Evolutionary conservation across 2,113 vertebrate genomes (phyloP).

Genomic region (Edolisoma coerulescens): DNA sequence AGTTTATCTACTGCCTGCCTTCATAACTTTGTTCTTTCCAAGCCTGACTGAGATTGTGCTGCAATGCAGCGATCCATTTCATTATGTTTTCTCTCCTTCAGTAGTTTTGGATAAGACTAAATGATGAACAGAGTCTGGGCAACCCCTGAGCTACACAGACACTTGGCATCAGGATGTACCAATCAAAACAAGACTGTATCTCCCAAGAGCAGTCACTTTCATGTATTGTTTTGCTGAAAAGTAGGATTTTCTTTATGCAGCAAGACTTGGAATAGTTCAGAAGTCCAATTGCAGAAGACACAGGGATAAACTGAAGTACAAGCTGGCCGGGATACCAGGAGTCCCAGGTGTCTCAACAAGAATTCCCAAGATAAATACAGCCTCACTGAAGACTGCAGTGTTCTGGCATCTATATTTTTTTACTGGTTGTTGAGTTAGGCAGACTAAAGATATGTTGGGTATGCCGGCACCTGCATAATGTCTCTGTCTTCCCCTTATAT

Average conservation of each 20-base stretch:
- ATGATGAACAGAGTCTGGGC: background rate
- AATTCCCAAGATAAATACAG: background rate
- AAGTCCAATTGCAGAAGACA: background rate
- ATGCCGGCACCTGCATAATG: background rate
- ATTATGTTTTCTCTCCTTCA: background rate
- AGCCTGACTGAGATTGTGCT: background rate
- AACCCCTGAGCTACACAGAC: background rate
- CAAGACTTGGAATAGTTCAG: background rate
- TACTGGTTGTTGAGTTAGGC: background rate
- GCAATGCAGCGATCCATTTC: background rate
- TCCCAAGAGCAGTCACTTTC: background rate
- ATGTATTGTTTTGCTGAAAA: constrained; percentile 2
- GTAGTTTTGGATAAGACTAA: background rate
- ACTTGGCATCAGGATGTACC: background rate
- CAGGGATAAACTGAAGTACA: background rate
- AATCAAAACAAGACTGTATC: background rate
- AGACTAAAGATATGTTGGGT: background rate
- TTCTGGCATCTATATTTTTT: background rate
- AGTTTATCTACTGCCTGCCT: background rate
- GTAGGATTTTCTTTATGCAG: constrained; percentile 19
- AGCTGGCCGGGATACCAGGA: background rate
- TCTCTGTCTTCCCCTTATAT: background rate
- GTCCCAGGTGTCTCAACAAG: background rate
- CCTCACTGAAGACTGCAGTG: background rate
- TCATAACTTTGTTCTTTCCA: background rate